Evolutionary conservation across 2,888 invertebrate genomes (phyloP), one percentile per base, ranked within the genome.

Genomic region (Andrena minutula): DNA sequence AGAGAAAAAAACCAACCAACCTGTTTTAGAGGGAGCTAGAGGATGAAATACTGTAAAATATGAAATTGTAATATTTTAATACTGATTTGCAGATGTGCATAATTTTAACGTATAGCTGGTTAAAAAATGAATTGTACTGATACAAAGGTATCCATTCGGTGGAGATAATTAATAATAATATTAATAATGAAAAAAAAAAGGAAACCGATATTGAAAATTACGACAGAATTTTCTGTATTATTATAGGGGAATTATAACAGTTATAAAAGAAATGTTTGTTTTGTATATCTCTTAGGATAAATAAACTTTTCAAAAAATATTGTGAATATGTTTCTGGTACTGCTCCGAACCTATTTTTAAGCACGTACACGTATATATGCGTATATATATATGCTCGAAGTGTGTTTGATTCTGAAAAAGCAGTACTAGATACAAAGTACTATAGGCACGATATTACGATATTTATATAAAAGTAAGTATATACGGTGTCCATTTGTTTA

Each of bases 231-330:
- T 95, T 95, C 95, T 95, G 95, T 95, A 94, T 95, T 95, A 94
- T 94, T 94, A 94, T 94, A 94, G 95, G 94, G 86, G 93, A 94
- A 94, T 93, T 91, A 91, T 92, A 91, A 92, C 92, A 93, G 93
- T 93, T 92, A 92, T 65, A 90, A 90, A 93, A 94, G 94, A 95
- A 94, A 95, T 95, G 95, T 95, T 95, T 95, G 95, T 95, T 95
- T 95, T 95, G 94, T 95, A 95, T 93, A 92, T 95, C 95, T 95
- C 94, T 95, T 95, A 95, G 95, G 95, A 94, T 94, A 94, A 95
- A 95, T 94, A 95, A 95, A 95, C 94, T 95, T 95, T 95, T 94
- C 94, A 94, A 94, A 94, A 94, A 94, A 94, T 85, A 73, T 53
- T 75, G 49, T 75, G 61, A 65, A 79, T 74, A 83, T 76, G 69